Evolutionary conservation across 2,113 vertebrate genomes (phyloP).

Genomic region (human): DNA sequence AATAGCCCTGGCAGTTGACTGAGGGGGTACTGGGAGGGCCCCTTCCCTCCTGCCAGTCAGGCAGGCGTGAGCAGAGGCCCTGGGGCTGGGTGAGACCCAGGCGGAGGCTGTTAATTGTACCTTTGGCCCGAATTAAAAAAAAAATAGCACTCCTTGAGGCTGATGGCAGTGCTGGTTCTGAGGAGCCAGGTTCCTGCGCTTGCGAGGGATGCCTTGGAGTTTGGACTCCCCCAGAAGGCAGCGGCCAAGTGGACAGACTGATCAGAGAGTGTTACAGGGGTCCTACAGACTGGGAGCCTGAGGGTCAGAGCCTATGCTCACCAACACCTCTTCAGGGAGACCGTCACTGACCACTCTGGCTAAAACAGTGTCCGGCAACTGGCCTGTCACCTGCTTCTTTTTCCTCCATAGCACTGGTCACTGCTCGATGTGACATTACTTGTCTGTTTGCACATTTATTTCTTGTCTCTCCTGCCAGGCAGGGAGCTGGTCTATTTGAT

Average conservation of each 20-base stretch:
- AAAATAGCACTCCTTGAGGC: conserved; percentile 91
- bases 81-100: conserved; percentile 76
- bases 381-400: neutral
- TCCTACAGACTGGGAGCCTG: neutral
- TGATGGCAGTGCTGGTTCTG: conserved; percentile 87
- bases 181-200: conserved; percentile 84
- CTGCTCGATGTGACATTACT: rapidly evolving
- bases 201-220: neutral
- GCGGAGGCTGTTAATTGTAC: conserved; percentile 88
- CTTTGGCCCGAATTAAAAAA: conserved; percentile 88
- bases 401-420: rapidly evolving
- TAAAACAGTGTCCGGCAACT: neutral
- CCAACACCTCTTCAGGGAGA: neutral
- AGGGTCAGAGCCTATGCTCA: rapidly evolving
- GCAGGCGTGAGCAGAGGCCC: conserved; percentile 65
- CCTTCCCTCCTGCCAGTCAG: conserved; percentile 68
- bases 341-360: neutral
- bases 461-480: neutral
- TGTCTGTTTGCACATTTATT: rapidly evolving
- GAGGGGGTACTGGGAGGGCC: conserved; percentile 69
- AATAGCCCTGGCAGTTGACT: conserved; percentile 75
- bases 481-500: neutral
- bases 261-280: neutral
- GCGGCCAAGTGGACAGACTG: neutral
- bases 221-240: neutral